Conservation (phyloP, 2,113 vertebrate species). For the Cyprinodon tularosa region DNA sequence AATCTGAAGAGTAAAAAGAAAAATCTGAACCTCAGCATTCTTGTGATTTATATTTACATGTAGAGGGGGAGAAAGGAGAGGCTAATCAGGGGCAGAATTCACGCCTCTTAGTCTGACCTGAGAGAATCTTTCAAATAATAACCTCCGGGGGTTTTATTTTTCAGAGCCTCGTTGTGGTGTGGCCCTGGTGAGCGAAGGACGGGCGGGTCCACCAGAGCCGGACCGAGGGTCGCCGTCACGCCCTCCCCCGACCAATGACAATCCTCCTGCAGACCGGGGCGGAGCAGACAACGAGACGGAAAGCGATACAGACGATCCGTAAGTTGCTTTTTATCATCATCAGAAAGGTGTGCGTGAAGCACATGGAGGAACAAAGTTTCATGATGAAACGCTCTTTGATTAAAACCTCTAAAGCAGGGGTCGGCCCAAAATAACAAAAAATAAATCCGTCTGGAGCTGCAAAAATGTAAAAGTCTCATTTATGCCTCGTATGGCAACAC, state of each 20-base stretch:
- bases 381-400: no score
- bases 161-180: constrained; percentile 78
- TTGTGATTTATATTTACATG: no score
- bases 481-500: no score
- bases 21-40: no score
- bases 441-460: no score
- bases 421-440: no score
- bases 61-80: no score
- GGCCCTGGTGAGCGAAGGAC: constrained; percentile 77
- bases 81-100: no score
- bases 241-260: constrained; percentile 76
- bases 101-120: background rate
- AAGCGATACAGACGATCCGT: constrained; percentile 92
- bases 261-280: constrained; percentile 77
- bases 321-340: constrained; percentile 43
- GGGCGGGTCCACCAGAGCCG: constrained; percentile 67
- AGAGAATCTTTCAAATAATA: background rate
- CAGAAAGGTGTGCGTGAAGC: background rate
- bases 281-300: constrained; percentile 90
- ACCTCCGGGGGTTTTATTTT: background rate
- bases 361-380: background rate
- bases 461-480: no score
- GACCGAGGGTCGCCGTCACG: constrained; percentile 76
- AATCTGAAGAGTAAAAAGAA: no score
- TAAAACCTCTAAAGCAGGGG: no score